Evolutionary conservation across 2,113 vertebrate genomes (phyloP).

Genomic region (Plecturocebus donacophilus): DNA sequence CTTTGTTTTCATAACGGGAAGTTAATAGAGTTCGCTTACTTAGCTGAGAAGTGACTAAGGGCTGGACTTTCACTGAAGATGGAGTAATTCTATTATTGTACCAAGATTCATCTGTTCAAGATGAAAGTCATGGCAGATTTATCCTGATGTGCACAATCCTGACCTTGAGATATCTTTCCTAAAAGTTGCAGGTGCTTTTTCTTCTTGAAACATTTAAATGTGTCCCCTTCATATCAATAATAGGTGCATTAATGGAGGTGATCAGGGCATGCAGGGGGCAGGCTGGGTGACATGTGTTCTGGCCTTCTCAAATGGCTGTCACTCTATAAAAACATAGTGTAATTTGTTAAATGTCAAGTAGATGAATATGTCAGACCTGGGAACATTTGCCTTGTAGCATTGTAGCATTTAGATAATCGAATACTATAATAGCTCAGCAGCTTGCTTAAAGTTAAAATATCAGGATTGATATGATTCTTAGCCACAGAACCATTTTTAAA

Average conservation of each 20-base stretch:
- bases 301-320: constrained; percentile 39
- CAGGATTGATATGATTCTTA: constrained; percentile 22
- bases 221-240: not conserved
- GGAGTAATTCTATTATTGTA: not conserved
- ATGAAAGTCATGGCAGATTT: not conserved
- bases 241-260: not conserved
- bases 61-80: not conserved
- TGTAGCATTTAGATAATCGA: constrained; percentile 26
- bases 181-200: not conserved
- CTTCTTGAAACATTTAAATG: not conserved
- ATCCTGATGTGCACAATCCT: accelerated
- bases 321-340: constrained; percentile 18
- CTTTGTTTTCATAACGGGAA: not conserved
- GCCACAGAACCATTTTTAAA: not conserved
- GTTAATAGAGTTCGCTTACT: not conserved
- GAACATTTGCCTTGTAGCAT: not conserved
- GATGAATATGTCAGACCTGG: constrained; percentile 47
- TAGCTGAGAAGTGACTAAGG: not conserved
- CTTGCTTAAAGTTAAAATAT: constrained; percentile 40
- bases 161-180: not conserved
- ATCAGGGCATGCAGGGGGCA: not conserved
- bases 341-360: constrained; percentile 57
- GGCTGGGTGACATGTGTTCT: not conserved
- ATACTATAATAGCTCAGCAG: not conserved
- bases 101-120: not conserved